Evolutionary conservation across 23 tunicate species (phyloP).

Genomic region (Halocynthia roretzi): DNA sequence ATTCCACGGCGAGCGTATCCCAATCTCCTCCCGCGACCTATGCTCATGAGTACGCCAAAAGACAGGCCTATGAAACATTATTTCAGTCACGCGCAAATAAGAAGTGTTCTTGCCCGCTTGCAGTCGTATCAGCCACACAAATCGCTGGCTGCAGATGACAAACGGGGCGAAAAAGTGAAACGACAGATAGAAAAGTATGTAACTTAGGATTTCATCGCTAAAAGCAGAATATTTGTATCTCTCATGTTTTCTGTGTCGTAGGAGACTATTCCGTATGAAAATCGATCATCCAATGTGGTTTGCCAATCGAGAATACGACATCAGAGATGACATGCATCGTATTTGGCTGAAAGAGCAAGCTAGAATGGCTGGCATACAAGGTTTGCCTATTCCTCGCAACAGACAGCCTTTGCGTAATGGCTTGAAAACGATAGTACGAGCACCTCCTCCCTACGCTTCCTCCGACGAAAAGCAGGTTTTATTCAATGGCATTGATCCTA

Average conservation of each 20-base stretch:
- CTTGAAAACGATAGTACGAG: constrained; percentile 35
- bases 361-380: constrained; percentile 1
- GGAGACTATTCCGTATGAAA: constrained; percentile 18
- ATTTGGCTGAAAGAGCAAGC: constrained; percentile 3
- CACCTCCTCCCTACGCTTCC: constrained; percentile 43
- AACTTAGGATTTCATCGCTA: background rate
- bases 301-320: constrained; percentile 34
- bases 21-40: constrained; percentile 62
- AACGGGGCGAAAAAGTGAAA: background rate
- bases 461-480: constrained; percentile 44
- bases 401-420: constrained; percentile 11
- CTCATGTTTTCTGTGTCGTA: background rate
- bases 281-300: constrained; percentile 53
- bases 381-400: background rate
- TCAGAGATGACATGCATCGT: background rate
- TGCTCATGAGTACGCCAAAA: constrained; percentile 36
- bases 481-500: background rate
- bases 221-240: background rate
- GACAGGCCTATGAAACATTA: constrained; percentile 70
- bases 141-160: constrained; percentile 13
- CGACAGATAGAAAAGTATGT: background rate
- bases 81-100: constrained; percentile 61
- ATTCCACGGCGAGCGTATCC: constrained; percentile 62
- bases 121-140: constrained; percentile 60
- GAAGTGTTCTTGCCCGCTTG: constrained; percentile 46